Conservation (phyloP, 2,888 invertebrate genomes). For the Pantelozetes paolii region DNA sequence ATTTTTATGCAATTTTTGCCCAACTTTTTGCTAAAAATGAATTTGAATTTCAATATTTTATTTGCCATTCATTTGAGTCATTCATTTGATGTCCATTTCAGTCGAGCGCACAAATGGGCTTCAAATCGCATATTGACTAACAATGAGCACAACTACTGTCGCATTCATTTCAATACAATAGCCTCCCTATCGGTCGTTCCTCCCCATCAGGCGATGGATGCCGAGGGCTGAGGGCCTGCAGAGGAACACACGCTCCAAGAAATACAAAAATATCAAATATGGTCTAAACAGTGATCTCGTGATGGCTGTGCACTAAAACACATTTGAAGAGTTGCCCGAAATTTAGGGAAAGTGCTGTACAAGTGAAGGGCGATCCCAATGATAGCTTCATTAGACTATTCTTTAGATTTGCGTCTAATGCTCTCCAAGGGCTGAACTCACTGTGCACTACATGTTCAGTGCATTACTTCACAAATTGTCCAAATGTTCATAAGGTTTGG, state of each 20-base stretch:
- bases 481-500: not conserved
- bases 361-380: constrained; percentile 21
- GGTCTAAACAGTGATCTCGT: constrained; percentile 6
- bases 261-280: constrained; percentile 35
- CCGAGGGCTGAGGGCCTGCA: not conserved
- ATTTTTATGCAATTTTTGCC: not conserved
- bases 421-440: constrained; percentile 19
- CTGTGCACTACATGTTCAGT: constrained; percentile 11
- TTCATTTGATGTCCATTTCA: constrained; percentile 21
- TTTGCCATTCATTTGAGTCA: not conserved
- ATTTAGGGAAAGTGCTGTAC: not conserved
- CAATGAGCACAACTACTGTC: not conserved
- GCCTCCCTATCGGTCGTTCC: constrained; percentile 33
- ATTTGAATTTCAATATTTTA: not conserved
- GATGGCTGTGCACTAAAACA: not conserved
- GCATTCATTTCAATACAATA: constrained; percentile 24
- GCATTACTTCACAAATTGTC: constrained; percentile 23
- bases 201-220: not conserved
- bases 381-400: constrained; percentile 35
- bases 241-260: constrained; percentile 24
- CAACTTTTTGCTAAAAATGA: too few relatives aligned
- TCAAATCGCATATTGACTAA: not conserved
- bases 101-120: constrained; percentile 19
- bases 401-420: constrained; percentile 12
- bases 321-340: not conserved